Evolutionary conservation across 2,888 invertebrate species (phyloP).

Genomic region (Sesia bembeciformis): DNA sequence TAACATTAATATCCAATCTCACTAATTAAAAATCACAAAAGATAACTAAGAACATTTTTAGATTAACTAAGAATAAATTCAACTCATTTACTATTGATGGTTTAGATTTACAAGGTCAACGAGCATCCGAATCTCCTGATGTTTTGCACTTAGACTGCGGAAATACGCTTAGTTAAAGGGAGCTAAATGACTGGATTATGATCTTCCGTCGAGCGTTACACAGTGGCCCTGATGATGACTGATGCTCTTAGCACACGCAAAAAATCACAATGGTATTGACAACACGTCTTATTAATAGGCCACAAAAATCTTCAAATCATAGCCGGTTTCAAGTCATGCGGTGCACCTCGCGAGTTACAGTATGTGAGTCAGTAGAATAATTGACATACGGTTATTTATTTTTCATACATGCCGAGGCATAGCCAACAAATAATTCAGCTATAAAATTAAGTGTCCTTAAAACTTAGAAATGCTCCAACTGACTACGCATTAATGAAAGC

Average conservation of each 20-base stretch:
- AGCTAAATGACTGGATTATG: conserved; percentile 58
- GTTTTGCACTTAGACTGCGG: conserved; percentile 50
- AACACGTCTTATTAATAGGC: neutral
- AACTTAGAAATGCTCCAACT: conserved; percentile 38
- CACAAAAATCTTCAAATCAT: neutral
- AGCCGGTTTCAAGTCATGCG: neutral
- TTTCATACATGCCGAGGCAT: conserved; percentile 26
- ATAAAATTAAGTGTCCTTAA: conserved; percentile 41
- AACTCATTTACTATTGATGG: neutral
- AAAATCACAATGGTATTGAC: conserved; percentile 38
- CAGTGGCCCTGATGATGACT: conserved; percentile 40
- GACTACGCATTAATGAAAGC: conserved; percentile 59
- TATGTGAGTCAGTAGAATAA: conserved; percentile 21
- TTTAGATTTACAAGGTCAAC: conserved; percentile 35
- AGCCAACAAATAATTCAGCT: conserved; percentile 29
- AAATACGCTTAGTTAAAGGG: conserved; percentile 65
- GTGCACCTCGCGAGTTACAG: conserved; percentile 2
- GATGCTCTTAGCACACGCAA: conserved; percentile 20
- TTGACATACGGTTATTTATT: conserved; percentile 22
- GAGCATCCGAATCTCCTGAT: conserved; percentile 56
- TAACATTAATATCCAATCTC: no score
- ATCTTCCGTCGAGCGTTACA: conserved; percentile 39
- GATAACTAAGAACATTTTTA: no score
- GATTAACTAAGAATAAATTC: no score
- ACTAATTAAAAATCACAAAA: no score